Evolutionary conservation across 2,888 invertebrate genomes (phyloP), one percentile per base, ranked within the genome.

Genomic region (Netelia fuscicornis): DNA sequence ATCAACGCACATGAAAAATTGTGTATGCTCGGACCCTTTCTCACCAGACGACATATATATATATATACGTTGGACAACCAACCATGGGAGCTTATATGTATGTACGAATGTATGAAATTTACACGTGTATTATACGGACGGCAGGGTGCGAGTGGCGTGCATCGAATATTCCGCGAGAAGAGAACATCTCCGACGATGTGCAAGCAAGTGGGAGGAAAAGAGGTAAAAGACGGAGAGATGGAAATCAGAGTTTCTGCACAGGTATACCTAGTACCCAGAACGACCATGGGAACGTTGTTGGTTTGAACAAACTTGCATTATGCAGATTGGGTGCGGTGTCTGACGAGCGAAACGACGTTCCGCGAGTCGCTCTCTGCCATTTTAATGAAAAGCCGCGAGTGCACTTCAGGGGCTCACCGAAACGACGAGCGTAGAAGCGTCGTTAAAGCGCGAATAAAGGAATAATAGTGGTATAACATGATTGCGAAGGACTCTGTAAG

Each of bases 261-360:
- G 64, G 64, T 65, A 72, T 80, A 65, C 30, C 17, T 58, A 76
- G 64, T 80, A 80, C 80, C 68, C 56, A 25, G 71, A 79, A 76
- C 80, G 76, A 85, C 84, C 77, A 82, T 84, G 86, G 74, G 80
- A 86, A 80, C 84, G 81, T 80, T 80, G 79, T 74, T 52, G 64
- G 71, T 84, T 84, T 78, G 78, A 87, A 86, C 81, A 87, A 88
- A 89, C 89, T 88, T 90, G 89, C 88, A 90, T 91, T 91, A 91
- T 91, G 90, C 90, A 91, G 89, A 91, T 90, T 88, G 86, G 83
- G 82, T 79, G 72, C 80, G 87, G 79, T 85, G 86, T 87, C 84
- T 87, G 87, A 89, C 87, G 87, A 86, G 87, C 83, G 86, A 89
- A 89, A 89, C 86, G 82, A 84, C 81, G 80, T 71, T 75, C 68